A percentile compares a stretch with the other conserved stretches of the same genome.
Conservation (phyloP, 2,888 invertebrate genomes). For the Pristionchus arcanus region DNA sequence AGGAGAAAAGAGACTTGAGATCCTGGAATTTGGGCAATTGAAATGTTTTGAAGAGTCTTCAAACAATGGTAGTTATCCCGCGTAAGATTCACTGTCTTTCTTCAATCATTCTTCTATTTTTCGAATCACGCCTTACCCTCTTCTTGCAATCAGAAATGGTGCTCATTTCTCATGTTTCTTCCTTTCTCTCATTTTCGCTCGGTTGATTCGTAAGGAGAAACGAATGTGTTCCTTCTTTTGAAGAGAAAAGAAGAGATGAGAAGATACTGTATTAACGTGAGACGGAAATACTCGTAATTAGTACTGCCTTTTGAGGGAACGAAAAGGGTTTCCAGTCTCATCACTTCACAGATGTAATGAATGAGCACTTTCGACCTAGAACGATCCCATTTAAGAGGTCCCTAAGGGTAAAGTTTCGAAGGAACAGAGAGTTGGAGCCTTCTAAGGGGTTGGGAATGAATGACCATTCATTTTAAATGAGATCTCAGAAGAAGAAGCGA, state of each 20-base stretch:
- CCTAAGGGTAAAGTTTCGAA: constrained; percentile 5
- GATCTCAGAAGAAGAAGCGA: neutral
- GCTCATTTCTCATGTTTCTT: constrained; percentile 35
- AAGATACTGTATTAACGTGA: constrained; percentile 1
- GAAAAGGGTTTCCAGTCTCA: neutral
- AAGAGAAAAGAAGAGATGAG: constrained; percentile 4
- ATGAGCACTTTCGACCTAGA: neutral
- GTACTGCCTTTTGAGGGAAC: neutral
- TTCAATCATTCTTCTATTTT: neutral
- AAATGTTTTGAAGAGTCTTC: neutral
- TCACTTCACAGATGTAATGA: neutral
- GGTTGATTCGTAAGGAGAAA: neutral
- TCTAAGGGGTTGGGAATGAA: neutral
- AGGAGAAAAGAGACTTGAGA: neutral
- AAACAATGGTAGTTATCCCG: constrained; percentile 21
- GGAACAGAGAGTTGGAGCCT: neutral
- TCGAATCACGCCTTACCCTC: neutral
- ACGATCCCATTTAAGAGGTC: neutral
- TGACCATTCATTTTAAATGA: constrained; percentile 22
- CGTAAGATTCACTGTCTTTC: neutral
- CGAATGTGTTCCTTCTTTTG: constrained; percentile 1
- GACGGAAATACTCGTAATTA: constrained; percentile 9
- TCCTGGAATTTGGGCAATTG: constrained; percentile 20
- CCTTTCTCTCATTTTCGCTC: constrained; percentile 10
- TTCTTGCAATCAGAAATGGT: constrained; percentile 20